These are phyloP conservation scores for Beaufortia kweichowensis DNA, from an alignment of 2,113 vertebrate genomes.

Conservation along the genomic window DNA sequence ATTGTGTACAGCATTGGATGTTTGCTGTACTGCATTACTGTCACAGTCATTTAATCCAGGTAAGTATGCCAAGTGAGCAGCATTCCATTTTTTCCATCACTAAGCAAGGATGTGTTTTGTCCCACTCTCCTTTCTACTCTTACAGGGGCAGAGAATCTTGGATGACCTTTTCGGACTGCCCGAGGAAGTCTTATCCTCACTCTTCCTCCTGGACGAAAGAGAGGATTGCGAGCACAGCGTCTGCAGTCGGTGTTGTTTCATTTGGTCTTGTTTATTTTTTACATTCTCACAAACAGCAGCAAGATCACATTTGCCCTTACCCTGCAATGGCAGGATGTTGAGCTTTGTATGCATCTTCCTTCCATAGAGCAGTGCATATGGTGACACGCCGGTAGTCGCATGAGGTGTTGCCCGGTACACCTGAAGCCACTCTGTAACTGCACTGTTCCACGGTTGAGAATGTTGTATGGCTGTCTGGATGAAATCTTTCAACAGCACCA, in stretches of 20 bases:
- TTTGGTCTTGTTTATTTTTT: not conserved
- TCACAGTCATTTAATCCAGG: not conserved
- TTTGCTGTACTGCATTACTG: not conserved
- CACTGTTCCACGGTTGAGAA: too few relatives aligned
- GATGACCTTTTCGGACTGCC: not conserved
- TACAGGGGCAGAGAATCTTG: not conserved
- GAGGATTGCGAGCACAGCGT: not conserved
- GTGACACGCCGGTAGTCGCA: too few relatives aligned
- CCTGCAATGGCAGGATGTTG: not conserved
- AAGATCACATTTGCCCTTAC: not conserved
- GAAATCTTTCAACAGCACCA: too few relatives aligned
- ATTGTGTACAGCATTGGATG: not conserved
- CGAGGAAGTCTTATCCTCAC: not conserved
- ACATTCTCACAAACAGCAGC: too few relatives aligned
- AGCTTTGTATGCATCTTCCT: not conserved
- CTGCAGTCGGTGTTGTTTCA: not conserved
- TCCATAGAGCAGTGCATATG: not conserved
- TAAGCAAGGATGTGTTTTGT: not conserved
- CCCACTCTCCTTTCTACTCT: not conserved
- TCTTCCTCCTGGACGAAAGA: not conserved
- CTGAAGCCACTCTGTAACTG: too few relatives aligned
- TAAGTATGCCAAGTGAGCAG: not conserved
- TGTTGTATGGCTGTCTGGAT: too few relatives aligned
- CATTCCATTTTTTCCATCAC: not conserved
- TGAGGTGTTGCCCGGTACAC: too few relatives aligned